A percentile compares a stretch with the other conserved stretches of the same genome.
phyloP scores from a whole-genome alignment of 2,888 invertebrate species.

The Pachycephus smyrnensis region DNA sequence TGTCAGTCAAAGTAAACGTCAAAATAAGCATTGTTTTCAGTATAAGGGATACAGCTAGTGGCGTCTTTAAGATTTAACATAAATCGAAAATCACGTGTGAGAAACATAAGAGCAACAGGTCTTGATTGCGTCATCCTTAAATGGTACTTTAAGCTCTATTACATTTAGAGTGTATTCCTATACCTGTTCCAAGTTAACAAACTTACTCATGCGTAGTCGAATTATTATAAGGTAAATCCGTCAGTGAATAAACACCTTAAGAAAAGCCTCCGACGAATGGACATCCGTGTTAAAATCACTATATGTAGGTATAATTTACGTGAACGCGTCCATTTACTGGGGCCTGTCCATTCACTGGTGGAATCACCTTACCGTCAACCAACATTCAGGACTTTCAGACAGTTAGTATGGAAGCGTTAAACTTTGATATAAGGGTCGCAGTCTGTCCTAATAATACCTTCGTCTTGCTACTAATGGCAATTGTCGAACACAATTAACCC shows the following conservation, averaged over 20 bases:
- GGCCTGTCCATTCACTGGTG: too few species aligned
- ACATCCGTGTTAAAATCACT: too few species aligned
- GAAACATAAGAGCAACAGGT: background rate
- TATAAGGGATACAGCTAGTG: background rate
- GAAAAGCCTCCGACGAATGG: too few species aligned
- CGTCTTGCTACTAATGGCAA: background rate
- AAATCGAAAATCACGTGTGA: background rate
- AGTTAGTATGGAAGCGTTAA: background rate
- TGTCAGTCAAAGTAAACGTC: background rate
- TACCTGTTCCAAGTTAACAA: background rate
- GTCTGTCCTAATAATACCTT: background rate
- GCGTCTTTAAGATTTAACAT: background rate
- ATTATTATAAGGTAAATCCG: background rate
- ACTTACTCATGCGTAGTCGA: background rate
- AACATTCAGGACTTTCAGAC: background rate
- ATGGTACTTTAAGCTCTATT: background rate
- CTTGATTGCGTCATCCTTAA: background rate
- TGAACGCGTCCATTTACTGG: too few species aligned
- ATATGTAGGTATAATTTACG: too few species aligned
- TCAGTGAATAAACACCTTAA: too few species aligned
- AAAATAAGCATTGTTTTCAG: background rate
- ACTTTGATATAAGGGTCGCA: background rate
- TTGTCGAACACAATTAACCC: background rate
- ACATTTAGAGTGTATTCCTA: background rate
- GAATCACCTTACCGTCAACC: too few species aligned